Conservation (phyloP, 2,113 vertebrate genomes). For the Platichthys flesus region DNA sequence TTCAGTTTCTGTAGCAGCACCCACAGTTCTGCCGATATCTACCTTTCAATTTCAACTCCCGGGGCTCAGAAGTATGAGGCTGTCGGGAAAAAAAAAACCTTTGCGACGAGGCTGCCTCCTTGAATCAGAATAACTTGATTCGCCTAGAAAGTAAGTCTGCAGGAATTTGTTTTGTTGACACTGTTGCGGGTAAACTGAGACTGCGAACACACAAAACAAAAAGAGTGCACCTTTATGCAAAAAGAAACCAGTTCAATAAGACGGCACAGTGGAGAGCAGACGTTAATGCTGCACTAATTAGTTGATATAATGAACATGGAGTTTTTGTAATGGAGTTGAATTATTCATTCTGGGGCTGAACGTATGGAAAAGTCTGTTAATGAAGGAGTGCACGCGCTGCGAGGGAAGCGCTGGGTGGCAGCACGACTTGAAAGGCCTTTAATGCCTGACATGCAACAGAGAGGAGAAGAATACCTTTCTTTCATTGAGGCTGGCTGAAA, state of each 20-base stretch:
- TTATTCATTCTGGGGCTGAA: conserved; percentile 42
- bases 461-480: conserved; percentile 54
- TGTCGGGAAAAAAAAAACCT: conserved; percentile 28
- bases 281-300: conserved; percentile 47
- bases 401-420: conserved; percentile 35
- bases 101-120: conserved; percentile 11
- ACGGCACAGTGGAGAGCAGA: not conserved
- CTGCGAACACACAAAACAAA: conserved; percentile 2
- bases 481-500: conserved; percentile 57
- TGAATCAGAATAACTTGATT: conserved; percentile 34
- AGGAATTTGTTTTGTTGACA: conserved; percentile 32
- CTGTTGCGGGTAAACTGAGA: conserved; percentile 35
- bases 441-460: conserved; percentile 51
- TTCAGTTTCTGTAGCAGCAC: conserved; percentile 16
- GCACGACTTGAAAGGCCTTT: conserved; percentile 39
- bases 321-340: conserved; percentile 41
- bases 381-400: conserved; percentile 11
- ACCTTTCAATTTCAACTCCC: conserved; percentile 40
- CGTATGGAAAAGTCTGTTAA: conserved; percentile 26
- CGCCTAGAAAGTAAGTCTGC: conserved; percentile 9
- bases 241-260: conserved; percentile 10
- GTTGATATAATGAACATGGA: conserved; percentile 36
- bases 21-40: conserved; percentile 35
- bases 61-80: conserved; percentile 12
- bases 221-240: not conserved